phyloP scores from a whole-genome alignment of 2,888 invertebrate genomes.

The Microplitis manilae region DNA sequence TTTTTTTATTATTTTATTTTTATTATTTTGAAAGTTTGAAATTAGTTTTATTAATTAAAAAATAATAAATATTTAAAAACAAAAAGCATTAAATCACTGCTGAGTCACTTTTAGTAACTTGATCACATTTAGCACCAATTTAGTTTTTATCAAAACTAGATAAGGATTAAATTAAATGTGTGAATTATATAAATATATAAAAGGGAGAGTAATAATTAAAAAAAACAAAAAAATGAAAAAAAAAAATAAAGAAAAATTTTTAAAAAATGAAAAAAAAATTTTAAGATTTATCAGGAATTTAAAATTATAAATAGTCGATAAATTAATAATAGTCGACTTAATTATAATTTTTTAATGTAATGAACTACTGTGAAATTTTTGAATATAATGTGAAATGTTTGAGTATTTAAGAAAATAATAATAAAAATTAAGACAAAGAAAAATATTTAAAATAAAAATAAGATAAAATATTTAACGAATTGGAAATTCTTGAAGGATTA shows the following conservation, averaged over 20 bases:
- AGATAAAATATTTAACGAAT: conserved; percentile 48
- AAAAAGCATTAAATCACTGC: conserved; percentile 37
- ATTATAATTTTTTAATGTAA: conserved; percentile 60
- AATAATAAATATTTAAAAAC: conserved; percentile 49
- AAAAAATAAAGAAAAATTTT: conserved; percentile 51
- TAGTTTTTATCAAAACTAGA: conserved; percentile 25
- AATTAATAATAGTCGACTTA: conserved; percentile 36
- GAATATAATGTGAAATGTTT: conserved; percentile 35
- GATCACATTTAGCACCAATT: conserved; percentile 58
- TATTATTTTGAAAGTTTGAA: conserved; percentile 51
- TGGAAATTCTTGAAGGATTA: conserved; percentile 39
- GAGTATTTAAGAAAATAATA: conserved; percentile 24
- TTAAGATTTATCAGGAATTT: conserved; percentile 53
- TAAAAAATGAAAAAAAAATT: conserved; percentile 52
- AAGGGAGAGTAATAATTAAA: not conserved
- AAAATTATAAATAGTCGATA: conserved; percentile 46
- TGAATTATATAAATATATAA: not conserved
- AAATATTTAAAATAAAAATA: conserved; percentile 39
- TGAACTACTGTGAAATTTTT: conserved; percentile 58
- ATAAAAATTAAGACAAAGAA: conserved; percentile 45
- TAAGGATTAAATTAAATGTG: not conserved
- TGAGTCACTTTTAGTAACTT: conserved; percentile 48
- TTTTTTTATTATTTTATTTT: conserved; percentile 30
- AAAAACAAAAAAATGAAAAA: conserved; percentile 30
- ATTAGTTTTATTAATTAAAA: conserved; percentile 47